Evolutionary conservation across 2,113 vertebrate species (phyloP), one percentile per base, ranked within the genome.

Genomic region (Gambusia holbrooki): DNA sequence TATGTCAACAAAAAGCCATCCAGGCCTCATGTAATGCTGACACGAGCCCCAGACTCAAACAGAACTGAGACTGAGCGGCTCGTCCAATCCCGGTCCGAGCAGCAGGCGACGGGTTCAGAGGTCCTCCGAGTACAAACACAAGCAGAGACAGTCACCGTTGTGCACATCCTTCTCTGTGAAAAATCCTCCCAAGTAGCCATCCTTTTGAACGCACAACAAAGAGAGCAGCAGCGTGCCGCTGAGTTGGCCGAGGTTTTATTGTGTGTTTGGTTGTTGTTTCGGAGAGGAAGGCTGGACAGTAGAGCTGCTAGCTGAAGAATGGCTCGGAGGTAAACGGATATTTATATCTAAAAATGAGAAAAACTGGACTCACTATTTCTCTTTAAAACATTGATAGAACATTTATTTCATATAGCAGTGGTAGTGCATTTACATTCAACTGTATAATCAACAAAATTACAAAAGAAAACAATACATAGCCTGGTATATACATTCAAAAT

Each of bases 141-240:
- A 71, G 61, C 68, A 70, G n/a, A 70, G n/a, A 69, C 51, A 70
- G 29, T 66, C 71, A 76, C 62, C 35, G 60, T 4, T 75, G 69
- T 0, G 11, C 62, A 84, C 77, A 84, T 90, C 87, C 84, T 88
- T 71, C 74, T 71, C 73, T 77, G 74, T 83, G 74, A 88, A n/a
- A 90, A 87, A 85, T 90, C 73, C 68, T 78, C 79, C 75, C 1
- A 3, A 83, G 71, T 66, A 61, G 77, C 82, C 69, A 75, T 85
- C 76, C 84, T 67, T 82, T 89, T 83, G 85, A 66, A 86, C 15
- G 33, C 63, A 90, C 86, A 90, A 91, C 91, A 92, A 91, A 30
- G 35, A 11, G 10, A 76, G 72, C 81, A 81, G 75, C 82, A 68
- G 68, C 83, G 2, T 2, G 9, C 9, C 9, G 35, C 35, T 35